These are phyloP conservation scores for Drosophila demipolita DNA, from an alignment of 2,888 invertebrate genomes.

Conservation along the genomic window DNA sequence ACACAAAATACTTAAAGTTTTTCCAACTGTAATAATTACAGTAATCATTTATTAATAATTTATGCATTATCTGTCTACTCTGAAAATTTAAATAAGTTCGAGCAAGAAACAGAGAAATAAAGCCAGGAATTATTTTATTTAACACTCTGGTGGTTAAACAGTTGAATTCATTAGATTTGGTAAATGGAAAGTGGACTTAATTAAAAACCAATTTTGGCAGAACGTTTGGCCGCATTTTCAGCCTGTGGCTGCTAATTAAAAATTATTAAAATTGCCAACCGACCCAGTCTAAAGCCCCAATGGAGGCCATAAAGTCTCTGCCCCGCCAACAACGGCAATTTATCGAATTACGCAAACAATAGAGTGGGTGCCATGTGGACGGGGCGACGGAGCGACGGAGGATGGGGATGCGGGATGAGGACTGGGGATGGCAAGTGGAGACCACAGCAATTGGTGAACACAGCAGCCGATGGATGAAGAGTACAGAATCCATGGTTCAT, in stretches of 20 bases:
- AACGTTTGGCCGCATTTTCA: slow-evolving; percentile 20
- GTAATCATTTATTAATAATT: background rate
- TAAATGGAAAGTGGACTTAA: slow-evolving; percentile 36
- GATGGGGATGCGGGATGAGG: background rate
- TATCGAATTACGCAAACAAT: slow-evolving; percentile 69
- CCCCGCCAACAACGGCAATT: slow-evolving; percentile 47
- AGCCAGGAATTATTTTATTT: background rate
- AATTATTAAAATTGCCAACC: slow-evolving; percentile 65
- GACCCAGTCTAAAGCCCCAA: slow-evolving; percentile 26
- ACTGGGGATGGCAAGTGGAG: slow-evolving; percentile 1
- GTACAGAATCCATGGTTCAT: slow-evolving; percentile 2
- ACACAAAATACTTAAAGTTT: background rate
- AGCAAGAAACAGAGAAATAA: background rate
- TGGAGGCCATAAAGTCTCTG: slow-evolving; percentile 13
- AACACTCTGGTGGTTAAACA: background rate
- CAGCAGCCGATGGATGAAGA: background rate
- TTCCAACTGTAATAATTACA: background rate
- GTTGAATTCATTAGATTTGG: slow-evolving; percentile 20
- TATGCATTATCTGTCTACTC: background rate
- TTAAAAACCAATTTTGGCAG: slow-evolving; percentile 46
- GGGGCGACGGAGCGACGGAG: too few species aligned
- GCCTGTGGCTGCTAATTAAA: slow-evolving; percentile 65
- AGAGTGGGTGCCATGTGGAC: slow-evolving; percentile 9
- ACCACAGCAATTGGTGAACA: slow-evolving; percentile 44
- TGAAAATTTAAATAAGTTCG: background rate